Evolutionary conservation across 1,140 invertebrate genomes (phyloP).

Genomic region (Maniola jurtina): DNA sequence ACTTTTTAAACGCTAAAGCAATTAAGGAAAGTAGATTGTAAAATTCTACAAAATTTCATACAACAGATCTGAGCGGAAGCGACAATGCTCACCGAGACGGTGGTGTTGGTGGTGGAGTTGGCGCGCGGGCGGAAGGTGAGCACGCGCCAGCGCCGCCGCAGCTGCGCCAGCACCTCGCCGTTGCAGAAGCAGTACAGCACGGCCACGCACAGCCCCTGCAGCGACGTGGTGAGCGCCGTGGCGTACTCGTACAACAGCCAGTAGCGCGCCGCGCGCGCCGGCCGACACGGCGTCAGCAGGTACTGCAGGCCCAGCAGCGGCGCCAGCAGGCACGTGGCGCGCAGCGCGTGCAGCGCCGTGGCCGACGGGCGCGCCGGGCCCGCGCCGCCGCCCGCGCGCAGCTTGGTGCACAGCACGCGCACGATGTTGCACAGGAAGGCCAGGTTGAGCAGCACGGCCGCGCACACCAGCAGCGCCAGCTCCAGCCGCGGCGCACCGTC

Average conservation of each 20-base stretch:
- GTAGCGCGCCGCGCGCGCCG: conserved; percentile 83
- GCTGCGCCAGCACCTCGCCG: conserved; percentile 93
- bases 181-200: conserved; percentile 97
- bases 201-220: conserved; percentile 96
- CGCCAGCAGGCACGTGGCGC: conserved; percentile 93
- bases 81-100: conserved; percentile 86
- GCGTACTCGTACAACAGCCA: conserved; percentile 90
- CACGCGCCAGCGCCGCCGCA: conserved; percentile 88
- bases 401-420: conserved; percentile 92
- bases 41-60: no score
- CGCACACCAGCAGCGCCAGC: conserved; percentile 87
- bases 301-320: conserved; percentile 91
- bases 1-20: no score
- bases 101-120: conserved; percentile 90
- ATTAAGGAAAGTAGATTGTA: no score
- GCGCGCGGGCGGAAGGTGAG: conserved; percentile 85
- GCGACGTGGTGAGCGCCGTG: conserved; percentile 90
- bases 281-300: conserved; percentile 93
- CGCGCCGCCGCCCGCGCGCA: conserved; percentile 81
- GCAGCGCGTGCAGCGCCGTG: conserved; percentile 88
- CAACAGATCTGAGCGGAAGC: not conserved
- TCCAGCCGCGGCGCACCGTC: conserved; percentile 86
- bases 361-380: conserved; percentile 81
- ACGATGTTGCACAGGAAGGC: conserved; percentile 96
- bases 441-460: conserved; percentile 91